Percentiles rank a stretch among this genome's conserved stretches.
Evolutionary conservation across 2,888 invertebrate genomes (phyloP).

Genomic region (Metellina segmentata): DNA sequence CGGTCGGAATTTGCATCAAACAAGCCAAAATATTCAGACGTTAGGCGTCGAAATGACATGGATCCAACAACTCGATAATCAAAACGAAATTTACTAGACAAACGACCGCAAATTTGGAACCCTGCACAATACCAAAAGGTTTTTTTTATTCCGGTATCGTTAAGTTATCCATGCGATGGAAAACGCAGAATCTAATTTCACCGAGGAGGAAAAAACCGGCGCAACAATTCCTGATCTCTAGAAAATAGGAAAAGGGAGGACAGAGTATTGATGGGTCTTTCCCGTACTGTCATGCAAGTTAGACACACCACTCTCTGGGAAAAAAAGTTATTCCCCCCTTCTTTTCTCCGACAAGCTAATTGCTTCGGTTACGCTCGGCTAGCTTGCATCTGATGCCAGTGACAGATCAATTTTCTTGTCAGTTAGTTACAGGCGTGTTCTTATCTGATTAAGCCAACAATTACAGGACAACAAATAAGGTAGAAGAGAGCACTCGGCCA

Average conservation of each 20-base stretch:
- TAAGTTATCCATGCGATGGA: too few species aligned
- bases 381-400: slow-evolving; percentile 66
- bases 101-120: too few species aligned
- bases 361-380: slow-evolving; percentile 73
- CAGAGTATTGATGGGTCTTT: slow-evolving; percentile 27
- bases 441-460: slow-evolving; percentile 73
- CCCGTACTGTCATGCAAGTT: neutral
- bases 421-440: slow-evolving; percentile 69
- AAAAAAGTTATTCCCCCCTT: too few species aligned
- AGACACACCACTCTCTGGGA: neutral
- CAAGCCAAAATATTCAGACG: too few species aligned
- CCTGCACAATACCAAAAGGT: too few species aligned
- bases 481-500: slow-evolving; percentile 36
- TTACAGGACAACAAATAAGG: slow-evolving; percentile 44
- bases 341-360: slow-evolving; percentile 72
- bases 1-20: too few species aligned
- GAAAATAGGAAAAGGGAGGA: neutral
- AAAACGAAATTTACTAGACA: too few species aligned
- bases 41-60: too few species aligned
- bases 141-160: too few species aligned
- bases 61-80: too few species aligned
- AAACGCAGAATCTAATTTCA: too few species aligned
- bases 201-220: neutral
- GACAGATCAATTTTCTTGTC: slow-evolving; percentile 76
- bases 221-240: too few species aligned